Evolutionary conservation across 2,797 vertebrate genomes (phyloP), one percentile per base, ranked within the genome.

Genomic region (Benthosema pterotum): DNA sequence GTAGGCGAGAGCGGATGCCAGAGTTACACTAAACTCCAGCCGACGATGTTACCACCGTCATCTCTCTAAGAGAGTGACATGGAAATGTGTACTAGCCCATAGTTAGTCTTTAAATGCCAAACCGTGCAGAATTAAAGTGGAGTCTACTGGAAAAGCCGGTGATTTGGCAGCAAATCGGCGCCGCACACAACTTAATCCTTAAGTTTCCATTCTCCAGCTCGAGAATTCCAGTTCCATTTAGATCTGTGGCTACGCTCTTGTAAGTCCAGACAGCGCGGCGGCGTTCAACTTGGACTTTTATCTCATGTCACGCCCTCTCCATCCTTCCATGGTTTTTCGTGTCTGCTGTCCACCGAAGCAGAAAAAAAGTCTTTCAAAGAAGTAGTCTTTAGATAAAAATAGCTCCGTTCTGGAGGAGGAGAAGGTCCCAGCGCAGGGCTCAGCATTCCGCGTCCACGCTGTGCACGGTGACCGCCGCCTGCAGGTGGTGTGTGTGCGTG

Each of bases 401-500:
- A 64, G 74, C 65, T 63, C 69, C 8, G 8, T 60, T 25, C 46
- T n/a, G n/a, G n/a, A n/a, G 3, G 19, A 55, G 46, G 51, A 66
- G 63, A 47, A 38, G 63, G 53, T 12, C 1, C 42, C n/a, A 2
- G 2, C 14, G 2, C 49, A 46, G 43, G 55, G 71, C 88, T 95
- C 92, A 99, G 92, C 97, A 98, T 57, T 98, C 96, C 0, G 97
- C 97, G 1, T 98, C 97, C 69, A 98, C 97, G 0, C 95, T 97
- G 91, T 99, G 97, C 63, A 99, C 97, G 0, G 97, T 99, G 84
- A 99, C 97, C 0, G 96, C 96, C 0, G 97, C 97, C 87, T 99
- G 97, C 42, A 98, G 86, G 77, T 97, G 96, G 83, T 98, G 97
- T 55, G 93, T 91, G 88, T 79, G 77, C 11, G 69, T 76, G 71